Evolutionary conservation across 2,113 vertebrate species (phyloP).

Genomic region (Panthera tigris): DNA sequence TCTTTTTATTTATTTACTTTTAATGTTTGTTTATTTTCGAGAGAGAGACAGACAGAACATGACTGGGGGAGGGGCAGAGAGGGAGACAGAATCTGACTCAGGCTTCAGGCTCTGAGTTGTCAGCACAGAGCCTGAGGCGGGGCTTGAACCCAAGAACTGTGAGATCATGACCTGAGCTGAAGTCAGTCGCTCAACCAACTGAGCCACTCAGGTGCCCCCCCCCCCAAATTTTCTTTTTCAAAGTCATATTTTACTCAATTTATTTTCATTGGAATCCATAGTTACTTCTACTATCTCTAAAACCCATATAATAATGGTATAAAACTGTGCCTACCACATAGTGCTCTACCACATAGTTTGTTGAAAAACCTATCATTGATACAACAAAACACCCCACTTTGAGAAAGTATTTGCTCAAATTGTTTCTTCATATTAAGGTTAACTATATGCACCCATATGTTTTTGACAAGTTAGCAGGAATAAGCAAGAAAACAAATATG

Average conservation of each 20-base stretch:
- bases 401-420: neutral
- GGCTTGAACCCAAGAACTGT: no score
- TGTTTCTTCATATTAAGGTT: neutral
- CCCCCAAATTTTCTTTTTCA: no score
- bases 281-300: neutral
- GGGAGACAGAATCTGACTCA: no score
- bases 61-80: no score
- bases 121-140: no score
- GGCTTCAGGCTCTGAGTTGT: no score
- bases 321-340: neutral
- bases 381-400: neutral
- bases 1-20: no score
- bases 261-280: neutral
- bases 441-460: neutral
- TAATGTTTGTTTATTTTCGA: no score
- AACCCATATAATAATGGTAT: neutral
- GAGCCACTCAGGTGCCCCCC: no score
- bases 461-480: neutral
- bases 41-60: no score
- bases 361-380: neutral
- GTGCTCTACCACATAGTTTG: neutral
- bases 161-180: no score
- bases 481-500: neutral
- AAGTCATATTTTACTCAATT: neutral
- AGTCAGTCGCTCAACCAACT: no score